Evolutionary conservation across 2,113 vertebrate genomes (phyloP), one percentile per base, ranked within the genome.

Genomic region (Pardalotus punctatus): DNA sequence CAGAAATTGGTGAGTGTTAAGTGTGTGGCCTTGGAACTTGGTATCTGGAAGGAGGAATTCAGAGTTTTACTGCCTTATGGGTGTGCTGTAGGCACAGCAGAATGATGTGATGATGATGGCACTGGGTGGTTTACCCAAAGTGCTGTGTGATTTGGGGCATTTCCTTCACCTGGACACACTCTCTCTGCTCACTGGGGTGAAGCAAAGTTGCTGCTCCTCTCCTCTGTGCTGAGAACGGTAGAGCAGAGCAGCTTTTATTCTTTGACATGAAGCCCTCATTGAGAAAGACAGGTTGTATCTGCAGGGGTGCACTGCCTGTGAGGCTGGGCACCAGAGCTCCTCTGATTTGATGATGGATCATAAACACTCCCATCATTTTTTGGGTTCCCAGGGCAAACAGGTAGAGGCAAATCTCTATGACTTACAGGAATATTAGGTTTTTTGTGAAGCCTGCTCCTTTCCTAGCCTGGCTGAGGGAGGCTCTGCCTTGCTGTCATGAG

Each of bases 381-480:
- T 17, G 33, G 12, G 16, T 85, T 77, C 29, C 62, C 56, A 73
- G 25, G 10, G 18, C 56, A 19, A 82, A n/a, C 6, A 73, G 53
- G 14, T 38, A 58, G n/a, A 71, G 22, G 19, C 23, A 47, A 81
- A 79, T 53, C 11, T 73, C 79, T 45, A 6, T 28, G 47, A 51
- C 21, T 80, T 61, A 27, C n/a, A 76, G 24, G n/a, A 83, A 72
- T 62, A 57, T 10, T 14, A 10, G 53, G 38, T 3, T 20, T 94
- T 77, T 88, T 91, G 66, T 87, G 87, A 94, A 85, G 76, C 42
- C 72, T 85, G 28, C n/a, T 90, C 19, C 58, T 62, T 81, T 61
- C 40, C 36, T 61, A 78, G 38, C 29, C 62, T 5, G 10, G 40
- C 7, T 72, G 40, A 77, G 22, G 54, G 62, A 94, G 28, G 56